phyloP scores from a whole-genome alignment of 1,140 invertebrate species.

The Formica exsecta region DNA sequence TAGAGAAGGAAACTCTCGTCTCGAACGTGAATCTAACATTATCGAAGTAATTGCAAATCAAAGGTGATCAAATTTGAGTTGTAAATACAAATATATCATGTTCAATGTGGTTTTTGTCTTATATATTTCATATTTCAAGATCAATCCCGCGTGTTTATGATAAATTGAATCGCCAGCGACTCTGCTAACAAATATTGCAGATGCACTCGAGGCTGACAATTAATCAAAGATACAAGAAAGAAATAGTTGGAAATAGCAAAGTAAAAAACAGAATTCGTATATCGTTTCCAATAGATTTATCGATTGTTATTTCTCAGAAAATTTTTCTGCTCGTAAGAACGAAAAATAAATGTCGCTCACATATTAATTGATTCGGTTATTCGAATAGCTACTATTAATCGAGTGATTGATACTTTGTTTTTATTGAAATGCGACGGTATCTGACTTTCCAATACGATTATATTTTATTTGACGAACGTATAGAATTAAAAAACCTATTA shows the following conservation, averaged over 20 bases:
- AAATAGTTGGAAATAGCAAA: not conserved
- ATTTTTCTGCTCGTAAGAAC: not conserved
- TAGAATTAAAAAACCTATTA: conserved; percentile 2
- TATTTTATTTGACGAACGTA: not conserved
- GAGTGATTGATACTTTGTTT: not conserved
- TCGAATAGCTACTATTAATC: not conserved
- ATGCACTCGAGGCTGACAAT: not conserved
- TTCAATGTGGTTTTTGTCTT: not conserved
- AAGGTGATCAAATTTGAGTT: conserved; percentile 31
- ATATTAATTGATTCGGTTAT: not conserved
- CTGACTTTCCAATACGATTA: not conserved
- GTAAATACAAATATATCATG: conserved; percentile 29
- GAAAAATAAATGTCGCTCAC: not conserved
- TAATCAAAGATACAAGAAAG: not conserved
- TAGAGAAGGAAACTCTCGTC: not conserved
- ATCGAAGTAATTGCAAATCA: conserved; percentile 10
- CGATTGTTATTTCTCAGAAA: not conserved
- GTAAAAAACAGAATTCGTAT: not conserved
- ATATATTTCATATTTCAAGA: conserved; percentile 44
- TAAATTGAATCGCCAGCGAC: not conserved
- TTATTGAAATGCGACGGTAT: not conserved
- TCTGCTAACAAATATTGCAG: not conserved
- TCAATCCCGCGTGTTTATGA: conserved; percentile 30
- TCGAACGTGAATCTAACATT: conserved; percentile 39
- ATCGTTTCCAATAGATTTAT: not conserved